Base-by-base conservation (phyloP, 2,797 vertebrate species). In the Spinus pinus region DNA sequence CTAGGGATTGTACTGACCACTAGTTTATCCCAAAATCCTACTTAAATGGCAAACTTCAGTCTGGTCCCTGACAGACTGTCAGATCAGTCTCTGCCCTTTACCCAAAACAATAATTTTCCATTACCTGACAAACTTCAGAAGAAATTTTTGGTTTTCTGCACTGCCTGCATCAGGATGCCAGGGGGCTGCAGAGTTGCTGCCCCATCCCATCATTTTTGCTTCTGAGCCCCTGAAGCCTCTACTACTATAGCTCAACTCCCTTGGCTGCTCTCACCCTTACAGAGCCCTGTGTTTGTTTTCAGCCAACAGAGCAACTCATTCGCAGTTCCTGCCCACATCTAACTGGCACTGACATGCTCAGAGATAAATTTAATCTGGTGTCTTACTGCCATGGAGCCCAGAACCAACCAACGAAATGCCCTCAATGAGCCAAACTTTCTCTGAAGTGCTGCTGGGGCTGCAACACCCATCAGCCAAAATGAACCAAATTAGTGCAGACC, bases 241-340 rank as follows among this genome's bases (percentile, higher is more conserved):
- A 20, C 53, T 67, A 28, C 65, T 58, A 3, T 33, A 60, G 57
- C 61, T 62, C 61, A 49, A 57, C 66, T 86, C 50, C 21, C 57
- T 56, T 18, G 6, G 33, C 46, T 53, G 61, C 67, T 90, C 50
- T 86, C 78, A 81, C 46, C 22, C 50, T 78, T 73, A 20, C 1
- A 46, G 30, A 58, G 47, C 47, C 75, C 37, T 15, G 16, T 22
- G 44, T 41, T 67, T 84, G 62, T 81, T 80, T 77, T 82, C 87
- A 87, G 69, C n/a, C 50, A 56, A 47, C 57, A 70, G 44, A 94
- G 67, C 64, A 82, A 93, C 23, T 60, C 61, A 80, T 28, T 87
- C 64, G 77, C 78, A 70, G 86, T 56, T 93, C 93, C 92, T 94
- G 70, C 90, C 61, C 85, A 47, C n/a, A 72, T 75, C 66, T 90